phyloP scores from a whole-genome alignment of 2,797 vertebrate species.

The Nothura maculosa region DNA sequence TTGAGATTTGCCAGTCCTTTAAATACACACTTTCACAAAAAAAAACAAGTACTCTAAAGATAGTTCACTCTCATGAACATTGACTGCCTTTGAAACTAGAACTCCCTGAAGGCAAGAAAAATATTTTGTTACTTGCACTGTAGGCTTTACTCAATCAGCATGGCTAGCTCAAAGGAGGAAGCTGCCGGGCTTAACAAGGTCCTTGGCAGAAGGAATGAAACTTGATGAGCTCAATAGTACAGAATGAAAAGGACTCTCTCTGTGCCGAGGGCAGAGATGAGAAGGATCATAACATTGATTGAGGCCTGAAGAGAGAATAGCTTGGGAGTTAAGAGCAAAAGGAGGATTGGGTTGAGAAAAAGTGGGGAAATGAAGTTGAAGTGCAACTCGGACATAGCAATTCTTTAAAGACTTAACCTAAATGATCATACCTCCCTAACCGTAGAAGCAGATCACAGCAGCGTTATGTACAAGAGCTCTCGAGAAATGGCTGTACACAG shows the following conservation, averaged over 20 bases:
- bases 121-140: not conserved
- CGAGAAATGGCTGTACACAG: not conserved
- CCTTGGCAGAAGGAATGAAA: not conserved
- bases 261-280: not conserved
- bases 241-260: not conserved
- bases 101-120: not conserved
- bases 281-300: slow-evolving; percentile 10
- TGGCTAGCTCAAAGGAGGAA: not conserved
- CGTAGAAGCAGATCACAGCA: not conserved
- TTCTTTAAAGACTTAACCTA: not conserved
- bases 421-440: not conserved
- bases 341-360: not conserved
- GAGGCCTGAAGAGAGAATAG: not conserved
- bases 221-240: not conserved
- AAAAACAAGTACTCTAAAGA: not conserved
- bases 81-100: slow-evolving; percentile 6
- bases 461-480: not conserved
- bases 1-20: not conserved
- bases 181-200: not conserved
- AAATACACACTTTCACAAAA: not conserved
- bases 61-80: not conserved
- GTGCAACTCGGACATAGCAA: not conserved
- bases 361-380: not conserved
- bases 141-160: not conserved
- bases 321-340: not conserved